A percentile compares a stretch with the other conserved stretches of the same genome.
Conservation (phyloP, 2,113 vertebrate species). For the Lucifuga dentata region DNA sequence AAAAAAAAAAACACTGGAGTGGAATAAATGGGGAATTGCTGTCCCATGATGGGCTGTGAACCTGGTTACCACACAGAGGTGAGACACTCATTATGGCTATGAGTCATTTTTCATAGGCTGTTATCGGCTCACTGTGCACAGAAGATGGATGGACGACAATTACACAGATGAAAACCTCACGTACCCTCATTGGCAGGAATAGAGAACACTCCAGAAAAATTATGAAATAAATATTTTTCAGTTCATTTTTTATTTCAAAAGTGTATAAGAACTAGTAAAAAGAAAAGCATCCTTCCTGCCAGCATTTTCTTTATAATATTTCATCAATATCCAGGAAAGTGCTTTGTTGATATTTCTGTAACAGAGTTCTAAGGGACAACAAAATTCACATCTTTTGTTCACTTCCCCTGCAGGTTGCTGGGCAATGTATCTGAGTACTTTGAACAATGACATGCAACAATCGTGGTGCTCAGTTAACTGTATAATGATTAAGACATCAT, state of each 20-base stretch:
- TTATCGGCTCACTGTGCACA: constrained; percentile 76
- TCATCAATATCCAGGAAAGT: constrained; percentile 2
- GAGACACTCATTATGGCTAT: constrained; percentile 73
- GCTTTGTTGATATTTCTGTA: background rate
- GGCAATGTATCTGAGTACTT: constrained; percentile 74
- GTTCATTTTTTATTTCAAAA: background rate
- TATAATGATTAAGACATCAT: constrained; percentile 95
- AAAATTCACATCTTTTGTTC: constrained; percentile 43
- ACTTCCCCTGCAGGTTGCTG: constrained; percentile 49
- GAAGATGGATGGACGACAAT: constrained; percentile 83
- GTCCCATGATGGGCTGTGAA: constrained; percentile 59
- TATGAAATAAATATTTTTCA: constrained; percentile 19
- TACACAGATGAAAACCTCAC: constrained; percentile 71
- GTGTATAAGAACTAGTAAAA: background rate
- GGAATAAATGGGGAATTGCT: constrained; percentile 75
- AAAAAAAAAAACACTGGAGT: constrained; percentile 64
- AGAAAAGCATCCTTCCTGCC: background rate
- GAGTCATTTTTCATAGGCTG: constrained; percentile 77
- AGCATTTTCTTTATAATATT: background rate
- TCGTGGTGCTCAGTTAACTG: constrained; percentile 94
- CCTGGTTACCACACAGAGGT: constrained; percentile 60
- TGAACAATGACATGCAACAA: constrained; percentile 86
- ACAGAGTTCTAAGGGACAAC: constrained; percentile 1
- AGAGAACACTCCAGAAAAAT: constrained; percentile 42
- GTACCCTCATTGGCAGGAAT: constrained; percentile 41